Evolutionary conservation across 2,888 invertebrate genomes (phyloP), one percentile per base, ranked within the genome.

Genomic region (Apotomis turbidana): DNA sequence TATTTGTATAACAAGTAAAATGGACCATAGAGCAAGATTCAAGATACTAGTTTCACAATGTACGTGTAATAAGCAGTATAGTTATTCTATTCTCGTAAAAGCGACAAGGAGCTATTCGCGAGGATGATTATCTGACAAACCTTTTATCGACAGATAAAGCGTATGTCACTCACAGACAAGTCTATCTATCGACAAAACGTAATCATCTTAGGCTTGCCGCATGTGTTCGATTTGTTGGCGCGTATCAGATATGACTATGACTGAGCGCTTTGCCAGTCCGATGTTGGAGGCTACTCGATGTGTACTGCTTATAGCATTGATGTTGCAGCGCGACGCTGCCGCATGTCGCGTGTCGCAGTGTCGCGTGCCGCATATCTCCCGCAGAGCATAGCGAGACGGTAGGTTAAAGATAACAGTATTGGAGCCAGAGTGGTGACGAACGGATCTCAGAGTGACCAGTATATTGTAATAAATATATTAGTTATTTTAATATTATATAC

Each of bases 391-490:
- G 27, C 41, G 41, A 41, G 41, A 27, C 41, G 41, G 41, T 6
- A 41, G 38, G n/a, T 58, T 78, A 75, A 80, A 74, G 77, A 79
- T 77, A 75, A 83, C 87, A 88, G 87, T 87, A 88, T 88, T 88
- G 86, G 83, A 86, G 88, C 85, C 87, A 85, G 88, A 81, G 82
- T 84, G 87, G 86, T 86, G 84, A 85, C 85, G 85, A 81, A 84
- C 87, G 90, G 92, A 93, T 93, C 92, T 93, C 92, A 91, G 87
- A 89, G 88, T 81, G 92, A 93, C 92, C 92, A 91, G 92, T 93
- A 91, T 91, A 88, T 81, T 82, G 81, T 83, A 79, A 78, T 79
- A 84, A 68, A 78, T 76, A 78, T 78, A 79, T 76, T 79, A 79
- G 75, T 71, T 75, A 74, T 75, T 75, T 76, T 74, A 66, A 74